Evolutionary conservation across 2,797 vertebrate genomes (phyloP).

Genomic region (Sebastes taczanowskii): DNA sequence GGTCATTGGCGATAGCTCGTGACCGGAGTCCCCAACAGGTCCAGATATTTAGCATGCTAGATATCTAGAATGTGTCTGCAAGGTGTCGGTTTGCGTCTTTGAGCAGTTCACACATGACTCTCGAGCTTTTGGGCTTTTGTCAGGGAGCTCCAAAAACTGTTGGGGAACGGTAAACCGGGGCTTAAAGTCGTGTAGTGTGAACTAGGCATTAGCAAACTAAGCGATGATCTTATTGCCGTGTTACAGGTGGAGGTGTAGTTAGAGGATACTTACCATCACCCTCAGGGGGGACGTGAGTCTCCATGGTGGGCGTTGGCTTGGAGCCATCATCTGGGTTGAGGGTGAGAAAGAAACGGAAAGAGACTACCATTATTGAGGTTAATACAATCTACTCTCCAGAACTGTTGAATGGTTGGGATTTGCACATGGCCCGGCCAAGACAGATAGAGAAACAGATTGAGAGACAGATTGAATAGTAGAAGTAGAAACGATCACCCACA

Average conservation of each 20-base stretch:
- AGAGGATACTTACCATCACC: slow-evolving; percentile 90
- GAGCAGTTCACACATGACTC: too few species aligned
- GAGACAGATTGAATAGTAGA: slow-evolving; percentile 57
- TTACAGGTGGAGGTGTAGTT: background rate
- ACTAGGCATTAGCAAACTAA: background rate
- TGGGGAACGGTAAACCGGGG: too few species aligned
- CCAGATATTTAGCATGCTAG: too few species aligned
- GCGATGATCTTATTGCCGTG: background rate
- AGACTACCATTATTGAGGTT: slow-evolving; percentile 99
- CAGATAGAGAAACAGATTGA: slow-evolving; percentile 56
- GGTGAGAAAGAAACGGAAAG: slow-evolving; percentile 99
- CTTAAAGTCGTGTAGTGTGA: too few species aligned
- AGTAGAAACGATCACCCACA: slow-evolving; percentile 40
- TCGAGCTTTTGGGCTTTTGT: too few species aligned
- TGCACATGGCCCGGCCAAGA: slow-evolving; percentile 96
- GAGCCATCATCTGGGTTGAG: slow-evolving; percentile 99
- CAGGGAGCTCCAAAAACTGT: too few species aligned
- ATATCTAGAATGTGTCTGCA: too few species aligned
- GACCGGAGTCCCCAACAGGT: too few species aligned
- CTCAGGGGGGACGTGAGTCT: slow-evolving; percentile 90
- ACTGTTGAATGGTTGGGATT: slow-evolving; percentile 99
- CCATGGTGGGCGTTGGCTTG: slow-evolving; percentile 96
- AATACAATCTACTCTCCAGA: slow-evolving; percentile 99
- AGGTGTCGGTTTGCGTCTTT: too few species aligned
- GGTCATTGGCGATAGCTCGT: too few species aligned